These are phyloP conservation scores for Tichodroma muraria DNA, from an alignment of 2,113 vertebrate species.

Conservation along the genomic window DNA sequence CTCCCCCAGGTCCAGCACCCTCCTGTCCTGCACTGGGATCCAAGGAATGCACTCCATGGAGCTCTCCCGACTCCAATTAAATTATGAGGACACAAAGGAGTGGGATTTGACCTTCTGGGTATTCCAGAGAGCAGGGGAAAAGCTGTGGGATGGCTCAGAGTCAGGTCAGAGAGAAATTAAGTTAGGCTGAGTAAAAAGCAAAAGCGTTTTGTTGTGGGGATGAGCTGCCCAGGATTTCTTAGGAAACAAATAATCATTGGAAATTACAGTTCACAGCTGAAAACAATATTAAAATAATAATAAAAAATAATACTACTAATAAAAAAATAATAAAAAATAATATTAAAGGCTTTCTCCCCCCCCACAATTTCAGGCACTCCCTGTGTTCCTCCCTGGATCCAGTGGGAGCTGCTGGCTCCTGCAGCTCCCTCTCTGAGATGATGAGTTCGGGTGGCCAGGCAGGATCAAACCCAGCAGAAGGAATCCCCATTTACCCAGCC, in stretches of 20 bases:
- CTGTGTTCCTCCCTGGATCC: not conserved
- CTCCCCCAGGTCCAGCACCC: not conserved
- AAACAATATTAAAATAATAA: not conserved
- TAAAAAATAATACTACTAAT: too few relatives aligned
- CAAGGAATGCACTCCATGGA: fast-evolving
- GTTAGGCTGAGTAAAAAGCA: not conserved
- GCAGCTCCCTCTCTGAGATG: not conserved
- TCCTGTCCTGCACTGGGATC: not conserved
- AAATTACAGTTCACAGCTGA: not conserved
- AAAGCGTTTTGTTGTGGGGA: not conserved
- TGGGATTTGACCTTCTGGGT: not conserved
- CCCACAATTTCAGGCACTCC: fast-evolving
- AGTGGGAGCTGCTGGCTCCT: not conserved
- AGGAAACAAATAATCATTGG: not conserved
- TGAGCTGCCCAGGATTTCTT: not conserved
- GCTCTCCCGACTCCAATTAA: not conserved
- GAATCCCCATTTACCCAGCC: fast-evolving
- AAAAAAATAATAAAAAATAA: too few relatives aligned
- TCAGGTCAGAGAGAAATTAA: not conserved
- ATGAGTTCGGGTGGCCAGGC: not conserved
- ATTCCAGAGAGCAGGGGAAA: not conserved
- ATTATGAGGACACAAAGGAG: not conserved
- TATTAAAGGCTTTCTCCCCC: not conserved
- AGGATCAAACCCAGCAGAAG: fast-evolving
- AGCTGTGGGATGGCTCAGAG: not conserved